Conservation (phyloP, 2,113 vertebrate genomes). For the Bombycilla garrulus region DNA sequence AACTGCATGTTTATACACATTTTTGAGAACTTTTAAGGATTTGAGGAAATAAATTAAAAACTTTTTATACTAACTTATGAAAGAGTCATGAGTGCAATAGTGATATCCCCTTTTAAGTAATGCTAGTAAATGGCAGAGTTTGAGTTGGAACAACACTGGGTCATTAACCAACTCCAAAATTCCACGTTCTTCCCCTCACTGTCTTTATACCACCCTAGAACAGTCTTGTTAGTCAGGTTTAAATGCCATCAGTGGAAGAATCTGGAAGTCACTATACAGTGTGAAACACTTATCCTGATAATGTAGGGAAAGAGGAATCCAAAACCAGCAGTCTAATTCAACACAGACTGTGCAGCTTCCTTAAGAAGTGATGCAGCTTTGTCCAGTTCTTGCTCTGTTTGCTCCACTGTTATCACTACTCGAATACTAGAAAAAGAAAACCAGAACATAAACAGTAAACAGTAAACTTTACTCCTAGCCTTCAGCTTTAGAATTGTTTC, state of each 20-base stretch:
- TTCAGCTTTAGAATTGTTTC: background rate
- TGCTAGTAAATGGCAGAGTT: background rate
- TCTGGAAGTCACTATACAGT: background rate
- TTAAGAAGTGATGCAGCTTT: constrained; percentile 82
- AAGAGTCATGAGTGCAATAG: constrained; percentile 5
- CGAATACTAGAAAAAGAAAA: constrained; percentile 81
- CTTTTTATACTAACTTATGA: background rate
- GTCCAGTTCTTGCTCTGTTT: constrained; percentile 87
- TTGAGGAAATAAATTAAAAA: background rate
- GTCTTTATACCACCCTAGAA: background rate
- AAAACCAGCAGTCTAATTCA: constrained; percentile 63
- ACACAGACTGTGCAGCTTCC: constrained; percentile 77
- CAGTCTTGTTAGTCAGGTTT: background rate
- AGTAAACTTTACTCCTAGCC: background rate
- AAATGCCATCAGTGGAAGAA: background rate
- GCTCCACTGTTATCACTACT: constrained; percentile 89
- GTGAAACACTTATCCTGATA: background rate
- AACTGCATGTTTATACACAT: background rate
- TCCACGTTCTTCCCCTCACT: background rate
- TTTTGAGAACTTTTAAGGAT: background rate
- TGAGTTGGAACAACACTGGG: background rate
- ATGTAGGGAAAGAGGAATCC: background rate
- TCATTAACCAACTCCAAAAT: constrained; percentile 9
- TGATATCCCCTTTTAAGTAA: constrained; percentile 10
- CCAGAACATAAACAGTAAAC: background rate